Conservation (phyloP, 2,113 vertebrate genomes). For the Donacobius atricapilla region DNA sequence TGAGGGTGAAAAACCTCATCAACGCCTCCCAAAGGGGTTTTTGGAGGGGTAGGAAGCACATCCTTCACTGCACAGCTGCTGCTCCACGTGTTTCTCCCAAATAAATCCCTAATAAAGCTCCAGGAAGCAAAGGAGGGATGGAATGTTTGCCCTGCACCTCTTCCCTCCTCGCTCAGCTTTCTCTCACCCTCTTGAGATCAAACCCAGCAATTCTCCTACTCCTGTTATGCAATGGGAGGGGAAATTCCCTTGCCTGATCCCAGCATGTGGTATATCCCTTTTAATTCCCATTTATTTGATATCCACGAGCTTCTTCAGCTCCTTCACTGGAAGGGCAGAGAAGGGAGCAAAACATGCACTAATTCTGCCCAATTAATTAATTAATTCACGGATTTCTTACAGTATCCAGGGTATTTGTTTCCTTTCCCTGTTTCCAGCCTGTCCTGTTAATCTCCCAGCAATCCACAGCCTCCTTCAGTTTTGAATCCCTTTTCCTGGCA, state of each 20-base stretch:
- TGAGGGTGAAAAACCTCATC: not conserved
- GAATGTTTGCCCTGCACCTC: not conserved
- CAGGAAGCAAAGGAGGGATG: not conserved
- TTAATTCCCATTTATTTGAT: conserved; percentile 72
- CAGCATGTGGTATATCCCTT: conserved; percentile 74
- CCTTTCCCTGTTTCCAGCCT: not conserved
- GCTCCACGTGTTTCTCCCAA: not conserved
- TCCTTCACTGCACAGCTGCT: not conserved
- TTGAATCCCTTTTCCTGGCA: not conserved
- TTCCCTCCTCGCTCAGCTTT: not conserved
- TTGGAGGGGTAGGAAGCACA: not conserved
- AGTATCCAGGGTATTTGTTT: not conserved
- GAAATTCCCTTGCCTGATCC: conserved; percentile 37
- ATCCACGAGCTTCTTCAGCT: conserved; percentile 73
- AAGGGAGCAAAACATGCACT: conserved; percentile 60
- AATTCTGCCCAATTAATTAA: not conserved
- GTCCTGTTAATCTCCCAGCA: not conserved
- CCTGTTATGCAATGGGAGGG: conserved; percentile 37
- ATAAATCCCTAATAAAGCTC: not conserved
- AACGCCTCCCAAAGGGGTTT: not conserved
- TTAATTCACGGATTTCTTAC: not conserved
- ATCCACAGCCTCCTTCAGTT: not conserved
- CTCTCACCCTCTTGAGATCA: not conserved
- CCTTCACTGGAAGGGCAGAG: conserved; percentile 78
- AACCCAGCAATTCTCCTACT: not conserved